Evolutionary conservation across 2,888 invertebrate genomes (phyloP), one percentile per base, ranked within the genome.

Genomic region (Mythimna pallens): DNA sequence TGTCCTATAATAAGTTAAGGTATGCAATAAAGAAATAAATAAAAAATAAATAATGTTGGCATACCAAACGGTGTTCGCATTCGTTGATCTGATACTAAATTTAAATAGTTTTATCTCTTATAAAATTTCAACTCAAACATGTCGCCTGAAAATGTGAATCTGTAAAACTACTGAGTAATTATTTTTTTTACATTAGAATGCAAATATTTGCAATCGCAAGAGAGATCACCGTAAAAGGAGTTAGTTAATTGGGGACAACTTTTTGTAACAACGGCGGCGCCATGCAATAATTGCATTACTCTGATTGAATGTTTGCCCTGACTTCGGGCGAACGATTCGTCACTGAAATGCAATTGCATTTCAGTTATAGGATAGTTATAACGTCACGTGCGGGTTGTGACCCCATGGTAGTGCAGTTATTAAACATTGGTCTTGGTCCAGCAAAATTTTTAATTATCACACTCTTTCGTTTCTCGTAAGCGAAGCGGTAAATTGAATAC

Each of bases 231-330:
- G 62, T 20, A 14, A 47, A 40, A 52, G 43, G 43, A 64, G 43
- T 22, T n/a, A 66, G 58, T 65, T 57, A 20, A 62, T 65, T 25
- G 25, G 55, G 73, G 25, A 22, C 12, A n/a, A n/a, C 34, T 57
- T 63, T 72, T 73, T 67, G 55, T 43, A 55, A 64, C 65, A 3
- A 63, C 52, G 58, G 34, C 47, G 58, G 34, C 57, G 69, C 12
- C 43, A 34, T 40, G 22, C 47, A 65, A 47, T 85, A 83, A 86
- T 74, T 78, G 36, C n/a, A 78, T 86, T 80, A 80, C 65, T 25
- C 47, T 78, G 88, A 87, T 87, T 86, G 84, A 65, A 78, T 72
- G 85, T 85, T 76, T 81, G 68, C 74, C 25, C 75, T n/a, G 50
- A 70, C 73, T 69, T 63, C 65, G 40, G 59, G 30, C 61, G 7